phyloP scores from a whole-genome alignment of 2,113 vertebrate species.

The Zapornia atra region DNA sequence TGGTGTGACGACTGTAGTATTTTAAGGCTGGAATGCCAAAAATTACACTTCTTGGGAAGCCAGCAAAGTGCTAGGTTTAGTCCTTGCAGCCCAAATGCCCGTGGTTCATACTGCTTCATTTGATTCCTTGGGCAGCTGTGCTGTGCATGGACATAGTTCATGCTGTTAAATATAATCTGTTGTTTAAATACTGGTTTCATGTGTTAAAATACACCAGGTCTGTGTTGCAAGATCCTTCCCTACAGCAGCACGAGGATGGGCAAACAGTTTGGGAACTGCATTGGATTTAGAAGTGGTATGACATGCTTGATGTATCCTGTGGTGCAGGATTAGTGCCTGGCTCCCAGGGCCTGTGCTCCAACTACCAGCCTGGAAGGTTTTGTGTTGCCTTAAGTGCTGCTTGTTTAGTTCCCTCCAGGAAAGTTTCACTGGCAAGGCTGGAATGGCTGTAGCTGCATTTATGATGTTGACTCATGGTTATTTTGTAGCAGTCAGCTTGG shows the following conservation, averaged over 20 bases:
- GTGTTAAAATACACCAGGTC: background rate
- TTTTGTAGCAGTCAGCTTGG: background rate
- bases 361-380: background rate
- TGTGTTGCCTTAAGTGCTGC: too few species aligned
- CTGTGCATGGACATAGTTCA: background rate
- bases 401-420: too few species aligned
- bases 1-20: background rate
- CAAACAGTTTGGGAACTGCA: background rate
- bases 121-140: background rate
- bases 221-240: background rate
- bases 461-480: background rate
- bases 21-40: background rate
- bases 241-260: fast-evolving
- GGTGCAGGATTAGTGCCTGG: background rate
- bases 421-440: background rate
- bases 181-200: background rate
- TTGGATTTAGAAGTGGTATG: background rate
- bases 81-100: background rate
- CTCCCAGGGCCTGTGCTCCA: background rate
- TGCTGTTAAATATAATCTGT: background rate
- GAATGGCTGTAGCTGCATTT: background rate
- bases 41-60: background rate
- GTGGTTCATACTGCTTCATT: background rate
- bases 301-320: background rate
- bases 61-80: background rate